Evolutionary conservation across 2,797 vertebrate genomes (phyloP), one percentile per base, ranked within the genome.

Genomic region (Parauchenoglanis ngamensis): DNA sequence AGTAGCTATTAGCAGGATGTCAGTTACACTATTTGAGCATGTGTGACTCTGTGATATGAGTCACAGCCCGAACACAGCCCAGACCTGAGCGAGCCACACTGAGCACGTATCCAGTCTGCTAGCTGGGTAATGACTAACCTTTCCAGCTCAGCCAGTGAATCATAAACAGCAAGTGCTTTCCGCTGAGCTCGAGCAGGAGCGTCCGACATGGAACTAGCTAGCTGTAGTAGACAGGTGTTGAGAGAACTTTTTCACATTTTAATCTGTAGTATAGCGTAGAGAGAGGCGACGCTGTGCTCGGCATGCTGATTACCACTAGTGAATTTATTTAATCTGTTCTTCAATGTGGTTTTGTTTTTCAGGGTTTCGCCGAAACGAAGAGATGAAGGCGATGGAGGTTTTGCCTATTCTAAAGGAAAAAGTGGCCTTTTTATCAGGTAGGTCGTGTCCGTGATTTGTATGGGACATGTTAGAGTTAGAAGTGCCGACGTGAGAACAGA

Each of bases 351-450:
- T 89, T 72, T 80, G 0, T 87, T 80, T 90, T 91, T 65, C 86
- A 99, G 98, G 98, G 90, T 98, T 98, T 95, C 96, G 96, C 90
- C 97, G 98, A 96, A 99, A 98, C 94, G 98, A 99, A 95, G 98
- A 98, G 92, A 98, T 99, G 97, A 99, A 98, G 95, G 98, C 98
- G 70, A 97, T 98, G 96, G 98, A 99, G 94, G 98, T 99, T 83
- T 94, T 99, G 90, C 97, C 98, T 89, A 98, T 99, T 94, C 96
- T 99, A 93, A 99, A 99, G 94, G 98, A 99, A 94, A 99, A 99
- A 95, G 97, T 99, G 92, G 98, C 98, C 88, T 99, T 98, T 92
- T 96, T 99, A 92, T 99, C 98, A 96, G 98, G 98, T 97, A 95
- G 88, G 81, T 72, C 56, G 46, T 92, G 31, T 28, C 7, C 15